Conservation (phyloP, 2,888 invertebrate species). For the Alitta virens region DNA sequence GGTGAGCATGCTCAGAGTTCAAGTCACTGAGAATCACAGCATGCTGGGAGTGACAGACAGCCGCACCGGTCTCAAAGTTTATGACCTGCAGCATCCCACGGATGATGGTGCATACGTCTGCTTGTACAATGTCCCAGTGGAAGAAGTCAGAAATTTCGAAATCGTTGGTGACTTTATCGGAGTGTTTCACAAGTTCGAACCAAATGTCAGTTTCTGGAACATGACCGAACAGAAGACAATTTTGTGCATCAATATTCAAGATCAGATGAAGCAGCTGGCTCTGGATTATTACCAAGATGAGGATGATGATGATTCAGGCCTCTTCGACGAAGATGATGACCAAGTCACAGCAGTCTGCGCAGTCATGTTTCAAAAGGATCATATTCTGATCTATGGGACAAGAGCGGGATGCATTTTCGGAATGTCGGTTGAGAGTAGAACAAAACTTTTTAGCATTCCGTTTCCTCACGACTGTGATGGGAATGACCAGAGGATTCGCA, state of each 20-base stretch:
- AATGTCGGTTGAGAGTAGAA: conserved; percentile 25
- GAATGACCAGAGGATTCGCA: background rate
- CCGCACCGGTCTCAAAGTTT: conserved; percentile 24
- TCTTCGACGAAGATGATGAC: conserved; percentile 28
- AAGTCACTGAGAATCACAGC: conserved; percentile 15
- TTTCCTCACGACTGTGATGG: conserved; percentile 18
- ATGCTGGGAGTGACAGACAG: conserved; percentile 29
- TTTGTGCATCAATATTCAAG: conserved; percentile 32
- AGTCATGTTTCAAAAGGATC: conserved; percentile 22
- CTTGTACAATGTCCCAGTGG: conserved; percentile 26
- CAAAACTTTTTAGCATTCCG: conserved; percentile 30
- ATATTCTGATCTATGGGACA: conserved; percentile 27
- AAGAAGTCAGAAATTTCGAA: conserved; percentile 29
- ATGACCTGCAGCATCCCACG: background rate
- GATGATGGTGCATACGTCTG: conserved; percentile 7
- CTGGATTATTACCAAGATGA: conserved; percentile 27
- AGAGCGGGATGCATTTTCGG: conserved; percentile 29
- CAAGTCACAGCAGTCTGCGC: conserved; percentile 26
- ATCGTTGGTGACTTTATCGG: conserved; percentile 28
- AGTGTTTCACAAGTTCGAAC: conserved; percentile 31
- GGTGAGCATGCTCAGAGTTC: conserved; percentile 18
- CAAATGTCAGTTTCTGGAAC: conserved; percentile 32
- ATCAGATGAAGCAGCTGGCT: conserved; percentile 27
- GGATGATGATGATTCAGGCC: conserved; percentile 22
- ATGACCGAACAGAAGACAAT: conserved; percentile 30